A percentile compares a stretch with the other conserved stretches of the same genome.
These are phyloP conservation scores for Pyralis farinalis DNA, from an alignment of 2,888 invertebrate genomes.

Conservation along the genomic window DNA sequence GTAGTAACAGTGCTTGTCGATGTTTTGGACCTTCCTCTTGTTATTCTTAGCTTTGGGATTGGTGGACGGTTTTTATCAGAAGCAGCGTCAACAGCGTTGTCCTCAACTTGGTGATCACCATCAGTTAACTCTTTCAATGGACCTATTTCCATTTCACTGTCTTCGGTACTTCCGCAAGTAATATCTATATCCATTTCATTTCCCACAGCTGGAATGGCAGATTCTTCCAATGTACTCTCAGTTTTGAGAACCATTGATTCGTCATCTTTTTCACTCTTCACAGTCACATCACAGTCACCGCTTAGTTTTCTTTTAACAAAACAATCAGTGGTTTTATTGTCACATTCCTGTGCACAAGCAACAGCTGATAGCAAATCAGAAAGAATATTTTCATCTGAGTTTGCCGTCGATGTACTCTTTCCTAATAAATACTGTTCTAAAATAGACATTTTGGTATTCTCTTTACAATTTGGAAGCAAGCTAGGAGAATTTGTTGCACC, in stretches of 20 bases:
- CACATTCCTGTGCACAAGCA: slow-evolving; percentile 82
- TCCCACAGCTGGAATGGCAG: slow-evolving; percentile 72
- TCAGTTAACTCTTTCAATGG: slow-evolving; percentile 73
- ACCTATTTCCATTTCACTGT: slow-evolving; percentile 72
- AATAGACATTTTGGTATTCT: slow-evolving; percentile 83
- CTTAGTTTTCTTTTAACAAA: slow-evolving; percentile 69
- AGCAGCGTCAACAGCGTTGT: slow-evolving; percentile 33
- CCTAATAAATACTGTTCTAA: slow-evolving; percentile 86
- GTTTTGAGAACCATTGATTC: slow-evolving; percentile 58
- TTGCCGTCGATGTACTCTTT: slow-evolving; percentile 51
- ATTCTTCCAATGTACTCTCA: slow-evolving; percentile 77
- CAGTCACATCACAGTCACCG: slow-evolving; percentile 45
- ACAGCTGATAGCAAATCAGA: slow-evolving; percentile 83
- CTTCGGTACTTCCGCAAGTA: slow-evolving; percentile 60
- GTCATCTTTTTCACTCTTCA: slow-evolving; percentile 56
- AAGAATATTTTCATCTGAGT: slow-evolving; percentile 78
- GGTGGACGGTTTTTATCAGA: slow-evolving; percentile 55
- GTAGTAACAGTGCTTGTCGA: slow-evolving; percentile 47
- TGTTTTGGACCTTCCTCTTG: slow-evolving; percentile 60
- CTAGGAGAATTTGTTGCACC: slow-evolving; percentile 72
- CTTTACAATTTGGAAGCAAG: slow-evolving; percentile 58
- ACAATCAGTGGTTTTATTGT: slow-evolving; percentile 72
- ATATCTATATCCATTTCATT: slow-evolving; percentile 77
- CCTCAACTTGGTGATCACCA: slow-evolving; percentile 48
- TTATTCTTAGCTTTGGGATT: slow-evolving; percentile 75